These are phyloP conservation scores for Lithodes maja DNA, from an alignment of 2,888 invertebrate species.

Conservation along the genomic window DNA sequence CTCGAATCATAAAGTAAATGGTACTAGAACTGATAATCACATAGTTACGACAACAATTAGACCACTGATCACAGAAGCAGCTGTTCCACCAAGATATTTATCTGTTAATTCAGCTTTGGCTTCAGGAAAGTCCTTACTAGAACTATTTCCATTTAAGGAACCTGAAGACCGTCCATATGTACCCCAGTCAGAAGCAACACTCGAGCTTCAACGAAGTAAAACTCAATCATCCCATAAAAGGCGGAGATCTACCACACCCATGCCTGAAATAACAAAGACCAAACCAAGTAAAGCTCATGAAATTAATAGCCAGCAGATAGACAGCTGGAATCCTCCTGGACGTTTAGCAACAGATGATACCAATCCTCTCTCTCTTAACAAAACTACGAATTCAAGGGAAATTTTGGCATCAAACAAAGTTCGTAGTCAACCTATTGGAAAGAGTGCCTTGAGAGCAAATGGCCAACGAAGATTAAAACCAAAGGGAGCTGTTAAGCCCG, in stretches of 20 bases:
- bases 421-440: no score
- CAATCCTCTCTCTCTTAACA: no score
- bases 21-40: not conserved
- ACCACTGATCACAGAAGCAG: not conserved
- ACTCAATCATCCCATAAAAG: not conserved
- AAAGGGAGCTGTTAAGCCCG: not conserved
- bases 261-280: not conserved
- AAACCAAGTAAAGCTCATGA: not conserved
- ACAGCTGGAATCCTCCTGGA: not conserved
- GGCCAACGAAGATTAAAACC: not conserved
- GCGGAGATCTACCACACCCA: not conserved
- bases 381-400: no score
- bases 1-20: not conserved
- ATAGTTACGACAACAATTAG: not conserved
- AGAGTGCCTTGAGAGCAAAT: not conserved
- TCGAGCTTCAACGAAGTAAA: not conserved
- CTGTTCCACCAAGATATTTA: not conserved
- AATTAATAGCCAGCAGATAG: not conserved
- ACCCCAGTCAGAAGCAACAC: not conserved
- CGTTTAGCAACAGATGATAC: not conserved
- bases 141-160: constrained; percentile 48
- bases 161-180: constrained; percentile 17
- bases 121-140: constrained; percentile 35
- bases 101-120: constrained; percentile 25
- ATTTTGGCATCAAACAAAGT: no score